Percentiles rank a stretch among this genome's conserved stretches.
Conservation (phyloP, 2,113 vertebrate species). For the Brachionichthys hirsutus region DNA sequence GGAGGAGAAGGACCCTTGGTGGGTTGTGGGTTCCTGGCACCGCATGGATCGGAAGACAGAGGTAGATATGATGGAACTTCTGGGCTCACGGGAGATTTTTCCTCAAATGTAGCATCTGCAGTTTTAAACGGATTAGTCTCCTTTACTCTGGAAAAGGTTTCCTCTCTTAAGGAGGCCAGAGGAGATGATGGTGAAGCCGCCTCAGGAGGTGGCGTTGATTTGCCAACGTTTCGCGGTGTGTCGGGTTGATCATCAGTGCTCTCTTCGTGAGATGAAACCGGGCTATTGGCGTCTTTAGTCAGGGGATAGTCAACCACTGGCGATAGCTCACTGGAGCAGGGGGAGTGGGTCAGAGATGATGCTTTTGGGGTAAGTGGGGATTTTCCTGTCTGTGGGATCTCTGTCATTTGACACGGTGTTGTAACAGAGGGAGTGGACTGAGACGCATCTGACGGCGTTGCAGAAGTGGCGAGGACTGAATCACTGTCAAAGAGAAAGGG, state of each 20-base stretch:
- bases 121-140: constrained; percentile 71
- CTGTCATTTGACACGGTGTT: constrained; percentile 86
- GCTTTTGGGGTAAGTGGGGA: constrained; percentile 76
- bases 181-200: constrained; percentile 52
- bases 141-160: constrained; percentile 48
- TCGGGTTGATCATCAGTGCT: constrained; percentile 35
- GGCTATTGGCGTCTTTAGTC: constrained; percentile 47
- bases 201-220: constrained; percentile 59
- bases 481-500: constrained; percentile 81
- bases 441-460: constrained; percentile 90
- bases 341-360: constrained; percentile 83
- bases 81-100: constrained; percentile 73
- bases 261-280: constrained; percentile 35
- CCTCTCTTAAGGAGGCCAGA: constrained; percentile 40
- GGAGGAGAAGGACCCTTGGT: constrained; percentile 74
- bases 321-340: constrained; percentile 78
- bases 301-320: constrained; percentile 46
- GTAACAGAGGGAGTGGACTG: constrained; percentile 91
- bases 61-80: constrained; percentile 60
- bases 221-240: constrained; percentile 38
- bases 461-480: constrained; percentile 82
- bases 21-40: constrained; percentile 67
- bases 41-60: constrained; percentile 52
- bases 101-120: constrained; percentile 78
- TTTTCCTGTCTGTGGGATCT: constrained; percentile 61